Conservation (phyloP, 37 sponge, comb jelly and placozoan species). For the Bolinopsis microptera region DNA sequence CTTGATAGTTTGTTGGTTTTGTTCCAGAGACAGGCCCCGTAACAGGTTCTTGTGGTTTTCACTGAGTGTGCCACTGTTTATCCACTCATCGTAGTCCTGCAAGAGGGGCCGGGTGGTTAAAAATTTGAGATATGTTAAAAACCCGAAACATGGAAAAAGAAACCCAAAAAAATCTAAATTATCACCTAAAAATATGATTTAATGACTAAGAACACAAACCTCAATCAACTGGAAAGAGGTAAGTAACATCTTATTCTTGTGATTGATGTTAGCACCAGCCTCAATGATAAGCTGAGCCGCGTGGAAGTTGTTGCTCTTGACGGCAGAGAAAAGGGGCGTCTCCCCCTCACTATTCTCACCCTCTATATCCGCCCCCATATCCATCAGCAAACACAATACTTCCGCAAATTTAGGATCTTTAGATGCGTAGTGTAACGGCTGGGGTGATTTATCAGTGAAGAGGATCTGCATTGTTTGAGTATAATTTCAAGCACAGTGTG, state of each 20-base stretch:
- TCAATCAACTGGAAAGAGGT: conserved; percentile 43
- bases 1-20: conserved; percentile 23
- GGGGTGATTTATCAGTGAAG: no score
- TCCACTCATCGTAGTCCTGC: conserved; percentile 80
- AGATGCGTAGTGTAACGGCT: conserved; percentile 63
- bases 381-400: not conserved
- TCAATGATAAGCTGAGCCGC: conserved; percentile 73
- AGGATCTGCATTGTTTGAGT: no score
- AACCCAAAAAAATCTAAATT: no score
- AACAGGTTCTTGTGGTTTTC: conserved; percentile 63
- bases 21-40: conserved; percentile 35
- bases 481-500: not conserved
- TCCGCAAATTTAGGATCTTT: conserved; percentile 46
- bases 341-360: conserved; percentile 63
- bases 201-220: no score
- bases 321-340: conserved; percentile 78
- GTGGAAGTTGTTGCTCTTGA: conserved; percentile 73
- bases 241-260: conserved; percentile 55
- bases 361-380: conserved; percentile 70
- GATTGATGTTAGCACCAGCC: conserved; percentile 67
- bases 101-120: not conserved
- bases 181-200: no score
- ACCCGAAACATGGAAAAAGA: no score
- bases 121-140: no score
- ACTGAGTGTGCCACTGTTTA: conserved; percentile 73